Conservation (phyloP, 1,140 invertebrate genomes). For the Halictus rubicundus region DNA sequence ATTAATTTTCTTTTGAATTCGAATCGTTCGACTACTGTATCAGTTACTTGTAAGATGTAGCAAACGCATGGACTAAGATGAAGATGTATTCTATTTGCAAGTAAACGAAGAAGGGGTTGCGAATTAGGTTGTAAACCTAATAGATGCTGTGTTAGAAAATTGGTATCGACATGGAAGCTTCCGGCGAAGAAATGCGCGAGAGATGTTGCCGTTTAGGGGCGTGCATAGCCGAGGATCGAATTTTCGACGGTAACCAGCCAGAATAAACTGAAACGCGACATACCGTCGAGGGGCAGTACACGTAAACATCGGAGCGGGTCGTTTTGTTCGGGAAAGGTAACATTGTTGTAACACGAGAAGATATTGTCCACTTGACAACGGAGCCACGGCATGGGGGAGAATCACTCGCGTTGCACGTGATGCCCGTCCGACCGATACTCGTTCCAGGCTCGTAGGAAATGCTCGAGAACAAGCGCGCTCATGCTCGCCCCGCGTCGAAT, state of each 20-base stretch:
- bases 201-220: no score
- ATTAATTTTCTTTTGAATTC: no score
- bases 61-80: no score
- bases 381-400: conserved; percentile 55
- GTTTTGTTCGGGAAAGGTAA: conserved; percentile 67
- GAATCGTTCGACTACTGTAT: no score
- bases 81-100: no score
- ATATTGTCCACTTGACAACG: conserved; percentile 70
- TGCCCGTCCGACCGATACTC: conserved; percentile 44
- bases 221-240: no score
- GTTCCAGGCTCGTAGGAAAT: conserved; percentile 11
- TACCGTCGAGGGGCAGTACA: not conserved
- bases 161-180: no score
- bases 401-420: conserved; percentile 61
- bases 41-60: no score
- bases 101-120: no score
- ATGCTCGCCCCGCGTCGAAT: not conserved
- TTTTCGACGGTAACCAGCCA: conserved; percentile 19
- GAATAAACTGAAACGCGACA: conserved; percentile 53
- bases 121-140: no score
- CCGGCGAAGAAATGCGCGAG: no score
- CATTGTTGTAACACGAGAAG: conserved; percentile 69
- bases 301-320: conserved; percentile 46
- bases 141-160: no score
- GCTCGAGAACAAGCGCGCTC: not conserved